phyloP scores from a whole-genome alignment of 2,113 vertebrate genomes.

The Diadophis punctatus region DNA sequence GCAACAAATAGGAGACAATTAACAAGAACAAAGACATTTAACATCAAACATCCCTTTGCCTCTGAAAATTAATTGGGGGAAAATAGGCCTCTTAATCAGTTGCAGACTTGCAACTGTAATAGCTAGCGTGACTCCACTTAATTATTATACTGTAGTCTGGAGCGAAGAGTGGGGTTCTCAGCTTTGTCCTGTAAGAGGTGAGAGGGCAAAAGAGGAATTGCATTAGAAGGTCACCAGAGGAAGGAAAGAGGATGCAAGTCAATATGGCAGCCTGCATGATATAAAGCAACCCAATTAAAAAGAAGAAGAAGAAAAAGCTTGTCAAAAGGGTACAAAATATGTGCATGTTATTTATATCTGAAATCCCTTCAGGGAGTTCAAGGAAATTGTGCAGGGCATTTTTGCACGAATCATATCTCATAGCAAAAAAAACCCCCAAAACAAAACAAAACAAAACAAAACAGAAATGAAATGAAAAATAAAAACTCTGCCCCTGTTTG shows the following conservation, averaged over 20 bases:
- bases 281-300: constrained; percentile 3
- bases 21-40: constrained; percentile 49
- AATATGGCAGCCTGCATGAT: neutral
- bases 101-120: constrained; percentile 41
- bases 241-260: constrained; percentile 19
- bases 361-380: neutral
- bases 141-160: constrained; percentile 7
- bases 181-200: constrained; percentile 22
- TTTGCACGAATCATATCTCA: neutral
- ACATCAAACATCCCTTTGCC: constrained; percentile 59
- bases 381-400: neutral
- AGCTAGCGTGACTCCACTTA: constrained; percentile 31
- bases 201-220: constrained; percentile 8
- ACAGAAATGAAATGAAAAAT: neutral
- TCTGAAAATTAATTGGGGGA: constrained; percentile 62
- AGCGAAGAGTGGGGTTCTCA: constrained; percentile 40
- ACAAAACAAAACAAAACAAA: neutral
- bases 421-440: neutral
- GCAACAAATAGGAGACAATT: constrained; percentile 38
- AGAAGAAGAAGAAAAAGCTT: neutral
- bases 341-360: neutral
- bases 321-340: neutral
- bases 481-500: neutral
- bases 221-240: constrained; percentile 42
- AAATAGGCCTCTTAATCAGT: constrained; percentile 54